Percentiles rank a stretch among this genome's conserved stretches.
phyloP scores from a whole-genome alignment of 2,888 invertebrate genomes.

The Conchocele bisecta region DNA sequence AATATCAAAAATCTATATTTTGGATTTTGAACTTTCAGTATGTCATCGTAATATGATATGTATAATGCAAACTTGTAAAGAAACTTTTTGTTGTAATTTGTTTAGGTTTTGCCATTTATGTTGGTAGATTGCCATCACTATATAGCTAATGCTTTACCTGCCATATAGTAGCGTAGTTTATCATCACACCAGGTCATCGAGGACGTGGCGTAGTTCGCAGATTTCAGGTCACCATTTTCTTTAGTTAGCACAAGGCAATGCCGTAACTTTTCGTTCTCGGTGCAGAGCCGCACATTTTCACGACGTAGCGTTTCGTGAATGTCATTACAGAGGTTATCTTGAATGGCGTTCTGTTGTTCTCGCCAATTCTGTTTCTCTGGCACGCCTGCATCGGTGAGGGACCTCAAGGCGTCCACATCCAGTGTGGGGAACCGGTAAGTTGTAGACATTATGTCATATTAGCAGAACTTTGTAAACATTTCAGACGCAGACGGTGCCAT shows the following conservation, averaged over 20 bases:
- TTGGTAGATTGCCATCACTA: too few relatives aligned
- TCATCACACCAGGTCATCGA: slow-evolving; percentile 49
- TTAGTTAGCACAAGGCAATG: slow-evolving; percentile 42
- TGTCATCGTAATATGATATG: too few relatives aligned
- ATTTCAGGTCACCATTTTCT: slow-evolving; percentile 50
- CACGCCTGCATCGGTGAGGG: neutral
- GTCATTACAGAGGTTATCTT: too few relatives aligned
- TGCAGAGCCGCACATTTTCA: slow-evolving; percentile 18
- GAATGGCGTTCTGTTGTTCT: neutral
- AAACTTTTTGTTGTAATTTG: too few relatives aligned
- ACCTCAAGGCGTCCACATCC: neutral
- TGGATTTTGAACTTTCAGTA: too few relatives aligned
- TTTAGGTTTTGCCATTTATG: too few relatives aligned
- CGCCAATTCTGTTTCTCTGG: neutral
- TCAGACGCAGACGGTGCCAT: too few relatives aligned
- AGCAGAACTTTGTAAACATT: too few relatives aligned
- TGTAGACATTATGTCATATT: slow-evolving; percentile 7
- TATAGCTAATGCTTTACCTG: too few relatives aligned
- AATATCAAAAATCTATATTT: too few relatives aligned
- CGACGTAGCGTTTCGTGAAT: neutral
- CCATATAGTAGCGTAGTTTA: slow-evolving; percentile 40
- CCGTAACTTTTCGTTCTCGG: slow-evolving; percentile 53
- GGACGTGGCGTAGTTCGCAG: slow-evolving; percentile 41
- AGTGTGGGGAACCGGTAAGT: neutral
- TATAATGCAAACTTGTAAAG: too few relatives aligned